phyloP scores from a whole-genome alignment of 2,888 invertebrate species.

The Isotomurus palustris region DNA sequence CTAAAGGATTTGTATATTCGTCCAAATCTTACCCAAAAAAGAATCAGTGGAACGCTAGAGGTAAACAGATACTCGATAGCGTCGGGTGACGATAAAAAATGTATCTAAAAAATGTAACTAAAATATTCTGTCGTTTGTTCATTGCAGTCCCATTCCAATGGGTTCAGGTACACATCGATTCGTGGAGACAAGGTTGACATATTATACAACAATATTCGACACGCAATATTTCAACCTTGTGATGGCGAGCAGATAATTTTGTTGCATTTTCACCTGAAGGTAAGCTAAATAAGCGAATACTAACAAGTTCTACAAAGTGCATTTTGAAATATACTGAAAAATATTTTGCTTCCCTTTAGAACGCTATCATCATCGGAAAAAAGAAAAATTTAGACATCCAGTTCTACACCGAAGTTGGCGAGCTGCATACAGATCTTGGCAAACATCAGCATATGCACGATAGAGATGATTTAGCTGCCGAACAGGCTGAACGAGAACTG shows the following conservation, averaged over 20 bases:
- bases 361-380: conserved; percentile 99
- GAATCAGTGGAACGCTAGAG: conserved; percentile 68
- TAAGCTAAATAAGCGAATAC: conserved; percentile 47
- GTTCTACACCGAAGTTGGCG: conserved; percentile 99
- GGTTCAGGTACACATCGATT: conserved; percentile 96
- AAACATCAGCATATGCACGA: conserved; percentile 99
- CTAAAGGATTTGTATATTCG: conserved; percentile 95
- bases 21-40: conserved; percentile 96
- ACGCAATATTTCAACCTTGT: conserved; percentile 98
- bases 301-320: neutral
- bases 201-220: conserved; percentile 97
- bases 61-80: too few relatives aligned
- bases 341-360: conserved; percentile 52
- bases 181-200: conserved; percentile 99
- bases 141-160: conserved; percentile 92
- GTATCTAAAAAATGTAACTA: too few relatives aligned
- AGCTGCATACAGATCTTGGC: conserved; percentile 97
- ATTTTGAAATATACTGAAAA: neutral
- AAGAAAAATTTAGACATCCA: conserved; percentile 99
- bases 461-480: conserved; percentile 95
- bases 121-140: conserved; percentile 54
- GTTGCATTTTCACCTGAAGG: conserved; percentile 94
- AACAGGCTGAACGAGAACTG: conserved; percentile 95
- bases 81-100: too few relatives aligned
- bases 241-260: conserved; percentile 99